Base-by-base conservation (phyloP, 2,797 vertebrate genomes). In the Gouania willdenowi region DNA sequence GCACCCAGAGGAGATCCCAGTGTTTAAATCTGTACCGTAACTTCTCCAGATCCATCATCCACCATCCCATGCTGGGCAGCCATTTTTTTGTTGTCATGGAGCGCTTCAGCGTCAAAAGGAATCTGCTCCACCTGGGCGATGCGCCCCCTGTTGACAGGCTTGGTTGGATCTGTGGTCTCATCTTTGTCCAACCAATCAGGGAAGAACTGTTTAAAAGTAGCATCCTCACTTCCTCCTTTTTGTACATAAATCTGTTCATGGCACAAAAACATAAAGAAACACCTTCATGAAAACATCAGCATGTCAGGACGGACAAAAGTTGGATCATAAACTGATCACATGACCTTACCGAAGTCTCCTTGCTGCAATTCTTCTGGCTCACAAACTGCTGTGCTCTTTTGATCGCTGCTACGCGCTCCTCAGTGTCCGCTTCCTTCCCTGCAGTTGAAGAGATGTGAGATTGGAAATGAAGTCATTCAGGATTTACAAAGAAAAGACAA, bases 151-250 rank as follows among this genome's bases (percentile, higher is more conserved):
- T 32, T 66, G 67, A 65, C 78, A 22, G 70, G 4, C 40, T 60
- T 81, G 3, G 4, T 57, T 21, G 0, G 59, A 16, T 84, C 73
- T 1, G 64, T 82, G 40, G 59, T 79, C 19, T 20, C 19, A 7
- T 84, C 56, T 41, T 82, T 87, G 60, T 86, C 85, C 48, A 66
- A 43, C 89, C 89, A 91, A 63, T 86, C 69, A 13, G 34, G 59
- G 43, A 91, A 91, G 75, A 89, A 91, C 41, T 89, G 77, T 61
- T 88, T 90, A 27, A 91, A 91, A 8, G 88, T 23, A 11, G 77
- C 56, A 13, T 68, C 77, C 75, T 91, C 89, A 0, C 41, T 58
- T 15, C 79, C 79, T 6, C 73, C 78, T 3, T 88, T 75, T 23
- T 91, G 13, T 1, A 91, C 10, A 33, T 79, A 66, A 46, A 89